Evolutionary conservation across 2,888 invertebrate genomes (phyloP).

Genomic region (Scaptomyza parva): DNA sequence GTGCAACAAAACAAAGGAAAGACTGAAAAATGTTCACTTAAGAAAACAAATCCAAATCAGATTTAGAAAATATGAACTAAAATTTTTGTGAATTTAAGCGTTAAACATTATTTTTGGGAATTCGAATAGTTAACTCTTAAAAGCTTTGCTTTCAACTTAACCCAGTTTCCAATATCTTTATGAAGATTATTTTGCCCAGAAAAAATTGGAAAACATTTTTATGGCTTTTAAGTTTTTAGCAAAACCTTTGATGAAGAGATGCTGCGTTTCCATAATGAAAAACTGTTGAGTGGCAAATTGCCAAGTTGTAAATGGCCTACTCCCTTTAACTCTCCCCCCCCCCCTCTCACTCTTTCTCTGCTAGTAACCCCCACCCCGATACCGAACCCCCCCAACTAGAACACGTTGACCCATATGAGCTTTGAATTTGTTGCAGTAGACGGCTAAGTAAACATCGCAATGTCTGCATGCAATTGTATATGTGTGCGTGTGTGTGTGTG

Average conservation of each 20-base stretch:
- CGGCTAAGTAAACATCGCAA: constrained; percentile 52
- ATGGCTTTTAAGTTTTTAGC: neutral
- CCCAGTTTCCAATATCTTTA: neutral
- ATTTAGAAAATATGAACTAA: too few species aligned
- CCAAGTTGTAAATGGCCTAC: constrained; percentile 40
- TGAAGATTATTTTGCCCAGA: too few species aligned
- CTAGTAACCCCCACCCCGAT: neutral
- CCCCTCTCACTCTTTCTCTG: too few species aligned
- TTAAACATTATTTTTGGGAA: too few species aligned
- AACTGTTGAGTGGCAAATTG: constrained; percentile 45
- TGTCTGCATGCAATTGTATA: constrained; percentile 24
- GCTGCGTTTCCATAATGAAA: constrained; percentile 25
- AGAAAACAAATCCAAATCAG: too few species aligned
- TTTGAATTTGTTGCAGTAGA: constrained; percentile 50
- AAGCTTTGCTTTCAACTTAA: too few species aligned
- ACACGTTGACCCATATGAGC: constrained; percentile 23
- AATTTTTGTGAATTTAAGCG: too few species aligned
- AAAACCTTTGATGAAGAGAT: constrained; percentile 2
- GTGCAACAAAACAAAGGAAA: too few species aligned
- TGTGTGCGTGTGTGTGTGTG: neutral
- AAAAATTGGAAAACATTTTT: neutral
- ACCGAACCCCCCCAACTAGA: neutral
- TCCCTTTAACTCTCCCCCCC: neutral
- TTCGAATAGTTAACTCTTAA: too few species aligned
- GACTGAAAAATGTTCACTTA: too few species aligned